Percentiles rank a stretch among this genome's conserved stretches.
Evolutionary conservation across 1,140 invertebrate genomes (phyloP).

Genomic region (Drosophila mauritiana): DNA sequence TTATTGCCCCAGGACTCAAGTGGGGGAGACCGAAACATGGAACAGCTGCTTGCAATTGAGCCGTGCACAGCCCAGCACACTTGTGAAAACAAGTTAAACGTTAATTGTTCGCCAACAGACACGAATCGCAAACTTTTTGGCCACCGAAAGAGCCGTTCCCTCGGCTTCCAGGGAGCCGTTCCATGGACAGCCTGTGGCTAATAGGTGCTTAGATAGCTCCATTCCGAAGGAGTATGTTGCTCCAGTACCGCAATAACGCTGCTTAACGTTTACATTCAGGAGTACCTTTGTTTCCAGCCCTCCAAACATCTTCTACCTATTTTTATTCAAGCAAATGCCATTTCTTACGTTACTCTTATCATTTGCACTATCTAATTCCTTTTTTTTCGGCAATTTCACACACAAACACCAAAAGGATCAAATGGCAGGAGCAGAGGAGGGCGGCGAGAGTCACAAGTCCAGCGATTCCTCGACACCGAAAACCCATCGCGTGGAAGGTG

Average conservation of each 20-base stretch:
- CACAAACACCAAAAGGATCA: slow-evolving; percentile 62
- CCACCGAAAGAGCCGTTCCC: slow-evolving; percentile 20
- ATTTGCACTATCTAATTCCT: slow-evolving; percentile 33
- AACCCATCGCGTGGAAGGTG: slow-evolving; percentile 73
- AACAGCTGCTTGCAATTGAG: slow-evolving; percentile 37
- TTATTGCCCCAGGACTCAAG: slow-evolving; percentile 8
- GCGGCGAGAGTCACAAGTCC: slow-evolving; percentile 15
- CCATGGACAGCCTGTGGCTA: slow-evolving; percentile 36
- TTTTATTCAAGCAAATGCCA: too few relatives aligned
- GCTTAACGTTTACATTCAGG: neutral
- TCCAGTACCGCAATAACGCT: slow-evolving; percentile 34
- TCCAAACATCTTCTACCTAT: too few relatives aligned
- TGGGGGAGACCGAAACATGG: slow-evolving; percentile 14
- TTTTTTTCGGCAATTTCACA: slow-evolving; percentile 5
- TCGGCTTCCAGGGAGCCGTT: neutral
- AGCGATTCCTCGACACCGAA: slow-evolving; percentile 42
- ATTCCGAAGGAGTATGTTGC: slow-evolving; percentile 34
- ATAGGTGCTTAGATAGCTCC: slow-evolving; percentile 2
- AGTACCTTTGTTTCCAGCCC: slow-evolving; percentile 13
- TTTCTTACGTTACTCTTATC: slow-evolving; percentile 6
- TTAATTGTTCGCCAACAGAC: slow-evolving; percentile 69
- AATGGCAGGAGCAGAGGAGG: slow-evolving; percentile 36
- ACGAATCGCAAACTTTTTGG: slow-evolving; percentile 61
- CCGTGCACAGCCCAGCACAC: slow-evolving; percentile 27
- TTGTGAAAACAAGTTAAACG: slow-evolving; percentile 67